Percentiles rank a stretch among this genome's conserved stretches.
Evolutionary conservation across 2,113 vertebrate genomes (phyloP).

Genomic region (Falco punctatus): DNA sequence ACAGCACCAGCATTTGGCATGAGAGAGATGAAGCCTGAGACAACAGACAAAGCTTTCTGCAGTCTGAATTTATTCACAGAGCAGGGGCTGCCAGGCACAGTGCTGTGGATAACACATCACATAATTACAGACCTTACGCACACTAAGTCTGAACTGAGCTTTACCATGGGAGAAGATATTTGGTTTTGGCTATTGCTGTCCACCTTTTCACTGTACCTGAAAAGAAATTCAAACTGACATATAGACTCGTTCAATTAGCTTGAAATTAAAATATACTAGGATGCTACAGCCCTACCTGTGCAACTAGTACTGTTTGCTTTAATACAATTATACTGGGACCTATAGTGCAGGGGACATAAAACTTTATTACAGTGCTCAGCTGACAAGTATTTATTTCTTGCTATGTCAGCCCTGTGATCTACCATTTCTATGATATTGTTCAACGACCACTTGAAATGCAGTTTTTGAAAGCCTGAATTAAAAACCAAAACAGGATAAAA

Average conservation of each 20-base stretch:
- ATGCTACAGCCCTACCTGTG: neutral
- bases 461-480: neutral
- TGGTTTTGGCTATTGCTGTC: neutral
- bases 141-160: neutral
- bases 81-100: neutral
- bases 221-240: neutral
- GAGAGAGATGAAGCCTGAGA: neutral
- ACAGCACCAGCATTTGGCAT: neutral
- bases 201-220: neutral
- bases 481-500: neutral
- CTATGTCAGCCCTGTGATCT: neutral
- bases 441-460: neutral
- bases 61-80: neutral
- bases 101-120: neutral
- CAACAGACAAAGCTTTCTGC: neutral
- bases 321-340: neutral
- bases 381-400: neutral
- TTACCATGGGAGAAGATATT: neutral
- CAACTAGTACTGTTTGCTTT: neutral
- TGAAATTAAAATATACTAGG: neutral
- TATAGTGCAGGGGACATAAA: neutral
- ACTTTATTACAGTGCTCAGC: neutral
- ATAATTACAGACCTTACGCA: neutral
- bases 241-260: neutral
- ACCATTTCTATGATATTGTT: neutral